These are phyloP conservation scores for Callosobruchus maculatus DNA, from an alignment of 2,888 invertebrate species.

Conservation along the genomic window DNA sequence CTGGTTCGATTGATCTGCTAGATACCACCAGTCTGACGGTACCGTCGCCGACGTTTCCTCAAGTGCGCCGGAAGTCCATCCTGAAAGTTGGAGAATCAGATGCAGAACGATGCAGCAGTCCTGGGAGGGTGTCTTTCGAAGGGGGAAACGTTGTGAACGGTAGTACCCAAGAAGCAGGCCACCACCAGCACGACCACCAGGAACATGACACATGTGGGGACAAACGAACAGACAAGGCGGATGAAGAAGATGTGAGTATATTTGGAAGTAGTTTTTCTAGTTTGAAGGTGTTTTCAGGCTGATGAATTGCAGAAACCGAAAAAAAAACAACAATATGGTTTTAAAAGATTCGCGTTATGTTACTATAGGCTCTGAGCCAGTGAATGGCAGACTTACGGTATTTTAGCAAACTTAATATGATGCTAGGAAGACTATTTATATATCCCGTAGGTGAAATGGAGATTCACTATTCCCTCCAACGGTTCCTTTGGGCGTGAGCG, in stretches of 20 bases:
- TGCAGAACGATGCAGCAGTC: not conserved
- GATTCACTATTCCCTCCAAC: too few relatives aligned
- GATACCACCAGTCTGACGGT: not conserved
- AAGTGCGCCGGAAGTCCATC: not conserved
- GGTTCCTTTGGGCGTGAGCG: too few relatives aligned
- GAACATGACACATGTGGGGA: not conserved
- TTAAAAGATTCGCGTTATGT: too few relatives aligned
- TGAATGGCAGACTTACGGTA: too few relatives aligned
- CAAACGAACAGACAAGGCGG: not conserved
- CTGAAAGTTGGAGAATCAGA: not conserved
- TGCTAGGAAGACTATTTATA: too few relatives aligned
- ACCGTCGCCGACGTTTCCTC: not conserved
- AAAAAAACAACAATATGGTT: too few relatives aligned
- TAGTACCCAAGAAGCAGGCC: not conserved
- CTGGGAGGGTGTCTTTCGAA: not conserved
- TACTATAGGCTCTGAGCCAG: too few relatives aligned
- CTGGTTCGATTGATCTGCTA: not conserved
- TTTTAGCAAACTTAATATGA: too few relatives aligned
- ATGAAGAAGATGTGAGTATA: not conserved
- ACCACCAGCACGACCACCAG: not conserved
- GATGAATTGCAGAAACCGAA: too few relatives aligned
- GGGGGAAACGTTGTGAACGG: not conserved
- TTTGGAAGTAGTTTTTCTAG: not conserved
- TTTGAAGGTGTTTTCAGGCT: too few relatives aligned
- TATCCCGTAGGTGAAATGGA: too few relatives aligned